Evolutionary conservation across 2,888 invertebrate genomes (phyloP).

Genomic region (Polylopha cassiicola): DNA sequence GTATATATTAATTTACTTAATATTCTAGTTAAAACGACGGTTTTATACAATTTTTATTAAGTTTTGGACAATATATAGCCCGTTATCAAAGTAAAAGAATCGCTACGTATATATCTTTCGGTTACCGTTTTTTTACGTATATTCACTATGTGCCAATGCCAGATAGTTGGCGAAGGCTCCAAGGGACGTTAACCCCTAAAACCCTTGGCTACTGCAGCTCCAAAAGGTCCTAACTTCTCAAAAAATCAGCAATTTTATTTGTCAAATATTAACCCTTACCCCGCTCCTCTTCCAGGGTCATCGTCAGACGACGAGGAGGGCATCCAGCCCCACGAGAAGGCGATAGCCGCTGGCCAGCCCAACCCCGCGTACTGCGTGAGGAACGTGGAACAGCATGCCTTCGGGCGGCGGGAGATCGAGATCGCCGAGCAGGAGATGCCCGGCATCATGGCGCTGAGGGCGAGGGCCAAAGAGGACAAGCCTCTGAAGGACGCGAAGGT

Average conservation of each 20-base stretch:
- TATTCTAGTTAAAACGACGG: too few species aligned
- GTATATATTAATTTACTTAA: too few species aligned
- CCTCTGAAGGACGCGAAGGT: constrained; percentile 95
- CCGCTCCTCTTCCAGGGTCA: constrained; percentile 81
- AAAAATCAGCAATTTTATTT: not conserved
- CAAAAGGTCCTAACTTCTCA: not conserved
- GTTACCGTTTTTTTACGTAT: too few species aligned
- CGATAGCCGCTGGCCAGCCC: constrained; percentile 90
- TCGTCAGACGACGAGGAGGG: constrained; percentile 94
- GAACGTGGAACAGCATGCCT: constrained; percentile 94
- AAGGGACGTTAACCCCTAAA: too few species aligned
- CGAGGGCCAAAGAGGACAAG: constrained; percentile 94
- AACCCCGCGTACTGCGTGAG: constrained; percentile 95
- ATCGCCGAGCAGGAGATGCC: constrained; percentile 99
- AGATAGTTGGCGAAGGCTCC: too few species aligned
- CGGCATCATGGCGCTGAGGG: constrained; percentile 95
- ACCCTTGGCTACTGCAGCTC: not conserved
- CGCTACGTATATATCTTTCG: too few species aligned
- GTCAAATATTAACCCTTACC: constrained; percentile 2
- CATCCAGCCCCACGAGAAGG: constrained; percentile 93
- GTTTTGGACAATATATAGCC: too few species aligned
- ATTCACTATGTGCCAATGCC: too few species aligned
- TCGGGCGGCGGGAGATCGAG: constrained; percentile 97
- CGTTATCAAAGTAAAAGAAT: too few species aligned
- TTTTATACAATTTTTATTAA: too few species aligned